Conservation (phyloP, 1,140 invertebrate genomes). For the Zaprionus tsacasi region DNA sequence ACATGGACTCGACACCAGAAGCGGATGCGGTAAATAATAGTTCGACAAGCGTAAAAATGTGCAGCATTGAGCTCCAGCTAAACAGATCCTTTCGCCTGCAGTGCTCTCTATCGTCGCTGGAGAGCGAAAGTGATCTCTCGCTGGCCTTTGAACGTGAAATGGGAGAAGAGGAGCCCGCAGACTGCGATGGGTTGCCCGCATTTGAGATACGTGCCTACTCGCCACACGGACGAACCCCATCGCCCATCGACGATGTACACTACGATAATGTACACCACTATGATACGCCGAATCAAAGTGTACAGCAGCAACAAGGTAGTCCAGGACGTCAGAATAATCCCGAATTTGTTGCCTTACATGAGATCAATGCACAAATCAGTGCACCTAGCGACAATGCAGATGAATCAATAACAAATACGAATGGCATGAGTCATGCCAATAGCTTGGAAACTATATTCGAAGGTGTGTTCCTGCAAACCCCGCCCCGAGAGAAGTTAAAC, state of each 20-base stretch:
- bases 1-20: constrained; percentile 62
- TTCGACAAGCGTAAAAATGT: constrained; percentile 23
- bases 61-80: constrained; percentile 49
- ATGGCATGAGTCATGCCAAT: constrained; percentile 42
- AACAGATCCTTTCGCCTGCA: constrained; percentile 64
- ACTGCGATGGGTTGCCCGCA: constrained; percentile 72
- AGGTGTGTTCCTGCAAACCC: constrained; percentile 77
- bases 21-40: constrained; percentile 61
- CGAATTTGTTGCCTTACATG: constrained; percentile 74
- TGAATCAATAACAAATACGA: constrained; percentile 32
- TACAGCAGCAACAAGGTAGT: constrained; percentile 20
- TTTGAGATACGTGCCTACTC: constrained; percentile 77
- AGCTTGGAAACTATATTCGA: constrained; percentile 81
- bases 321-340: constrained; percentile 55
- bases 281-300: constrained; percentile 54
- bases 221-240: constrained; percentile 74
- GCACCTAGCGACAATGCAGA: constrained; percentile 63
- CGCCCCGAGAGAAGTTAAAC: constrained; percentile 62
- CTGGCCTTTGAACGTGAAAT: constrained; percentile 70
- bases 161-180: constrained; percentile 24
- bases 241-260: constrained; percentile 72
- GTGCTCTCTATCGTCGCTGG: constrained; percentile 68
- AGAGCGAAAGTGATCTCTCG: constrained; percentile 73
- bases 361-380: constrained; percentile 80
- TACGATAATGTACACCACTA: constrained; percentile 37